Evolutionary conservation across 2,888 invertebrate species (phyloP).

Genomic region (Lissocephala sabroskyi): DNA sequence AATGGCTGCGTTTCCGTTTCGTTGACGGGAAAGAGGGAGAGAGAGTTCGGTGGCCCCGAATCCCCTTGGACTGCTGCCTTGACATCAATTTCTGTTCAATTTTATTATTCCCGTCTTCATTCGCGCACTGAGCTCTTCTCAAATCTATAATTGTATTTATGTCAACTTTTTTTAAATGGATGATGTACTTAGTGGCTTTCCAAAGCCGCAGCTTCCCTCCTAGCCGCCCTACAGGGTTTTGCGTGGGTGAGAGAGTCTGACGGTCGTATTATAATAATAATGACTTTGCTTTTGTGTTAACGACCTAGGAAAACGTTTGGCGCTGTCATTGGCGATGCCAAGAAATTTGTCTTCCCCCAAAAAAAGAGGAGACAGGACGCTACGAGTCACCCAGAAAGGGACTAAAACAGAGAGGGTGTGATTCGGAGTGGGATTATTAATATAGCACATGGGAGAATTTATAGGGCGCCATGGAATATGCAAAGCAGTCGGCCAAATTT

Average conservation of each 20-base stretch:
- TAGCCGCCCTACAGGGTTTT: not conserved
- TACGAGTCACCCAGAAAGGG: no score
- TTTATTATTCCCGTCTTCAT: slow-evolving; percentile 66
- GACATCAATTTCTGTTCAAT: slow-evolving; percentile 66
- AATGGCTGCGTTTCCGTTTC: slow-evolving; percentile 61
- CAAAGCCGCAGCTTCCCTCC: not conserved
- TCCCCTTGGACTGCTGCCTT: slow-evolving; percentile 27
- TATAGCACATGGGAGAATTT: slow-evolving; percentile 30
- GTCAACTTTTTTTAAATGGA: slow-evolving; percentile 61
- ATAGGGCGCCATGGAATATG: slow-evolving; percentile 50
- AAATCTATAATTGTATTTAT: slow-evolving; percentile 67
- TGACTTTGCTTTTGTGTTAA: slow-evolving; percentile 66
- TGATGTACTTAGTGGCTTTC: slow-evolving; percentile 52
- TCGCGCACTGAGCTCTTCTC: slow-evolving; percentile 43
- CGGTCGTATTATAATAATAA: slow-evolving; percentile 55
- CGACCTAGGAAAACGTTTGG: slow-evolving; percentile 68
- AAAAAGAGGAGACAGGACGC: slow-evolving; percentile 1
- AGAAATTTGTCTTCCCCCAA: slow-evolving; percentile 48
- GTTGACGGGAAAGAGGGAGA: no score
- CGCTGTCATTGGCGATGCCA: slow-evolving; percentile 61
- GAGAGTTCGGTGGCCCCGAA: no score
- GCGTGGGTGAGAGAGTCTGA: slow-evolving; percentile 16
- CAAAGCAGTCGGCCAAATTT: slow-evolving; percentile 47
- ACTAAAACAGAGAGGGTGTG: not conserved
- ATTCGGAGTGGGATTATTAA: no score